Base-by-base conservation (phyloP, 2,797 vertebrate genomes). In the Eulemur mongoz region DNA sequence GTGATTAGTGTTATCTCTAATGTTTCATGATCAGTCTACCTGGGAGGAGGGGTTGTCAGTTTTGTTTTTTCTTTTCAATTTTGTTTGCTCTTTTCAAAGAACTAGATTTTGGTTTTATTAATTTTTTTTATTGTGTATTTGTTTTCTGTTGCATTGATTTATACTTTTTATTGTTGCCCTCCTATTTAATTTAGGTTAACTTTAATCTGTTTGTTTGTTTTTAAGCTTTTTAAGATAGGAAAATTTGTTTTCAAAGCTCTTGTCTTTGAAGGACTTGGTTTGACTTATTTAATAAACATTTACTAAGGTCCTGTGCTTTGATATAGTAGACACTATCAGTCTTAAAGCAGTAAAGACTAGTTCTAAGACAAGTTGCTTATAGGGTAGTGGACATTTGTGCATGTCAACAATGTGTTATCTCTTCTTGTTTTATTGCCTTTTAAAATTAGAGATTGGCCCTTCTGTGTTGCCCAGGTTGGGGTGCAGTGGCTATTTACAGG, bases 161-260 rank as follows among this genome's bases (percentile, higher is more conserved):
- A 48, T 93, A 54, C 50, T 76, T 61, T 95, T 81, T 91, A 40
- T 89, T 76, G 54, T 89, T 92, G 83, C 8, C 35, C 14, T 83
- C 25, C 35, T 93, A 18, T 61, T 86, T 81, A 85, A 23, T 81
- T 81, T 70, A 38, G 45, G 73, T 94, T 86, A 76, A 81, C 40
- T 89, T 89, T 89, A 14, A 32, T 75, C 18, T 43, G 72, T 72
- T 52, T 59, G 23, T 73, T 73, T 75, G 32, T 76, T 52, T 82
- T 65, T 7, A 70, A 45, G 38, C 38, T 92, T 91, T 18, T 82
- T 91, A 83, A 67, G 35, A 15, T 92, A 32, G 70, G 52, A 30
- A 69, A 90, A 35, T 69, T 85, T 84, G 43, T 96, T 88, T 93
- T 67, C 72, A 84, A 93, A 93, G 32, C 45, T 87, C 50, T 96